Base-by-base conservation (phyloP, 2,113 vertebrate genomes). In the Macaca mulatta region DNA sequence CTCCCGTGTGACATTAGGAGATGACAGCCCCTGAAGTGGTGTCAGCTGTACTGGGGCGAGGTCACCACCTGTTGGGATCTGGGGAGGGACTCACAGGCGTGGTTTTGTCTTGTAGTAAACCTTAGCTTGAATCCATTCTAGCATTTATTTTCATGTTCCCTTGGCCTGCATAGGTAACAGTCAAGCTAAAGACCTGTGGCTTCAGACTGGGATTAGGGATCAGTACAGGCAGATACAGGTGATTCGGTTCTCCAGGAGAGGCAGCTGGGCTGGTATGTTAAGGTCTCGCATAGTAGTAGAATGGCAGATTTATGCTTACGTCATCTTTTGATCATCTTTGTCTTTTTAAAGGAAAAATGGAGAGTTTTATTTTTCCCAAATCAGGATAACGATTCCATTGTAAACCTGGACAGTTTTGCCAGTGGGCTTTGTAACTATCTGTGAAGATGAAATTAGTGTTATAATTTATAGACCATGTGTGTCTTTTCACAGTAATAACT, bases 351-450 rank as follows among this genome's bases (percentile, higher is more conserved):
- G 72, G 72, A 87, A 52, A 52, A n/a, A 8, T 32, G 8, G 9
- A 30, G 43, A 59, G 9, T 38, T 48, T 89, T 22, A 8, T 30
- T 69, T 5, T 81, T 77, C 74, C 43, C 32, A 43, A 10, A 55
- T 8, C 4, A 3, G 17, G 64, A 84, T 22, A n/a, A 2, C 8
- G 48, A 0, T 55, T 61, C 13, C 12, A 0, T 1, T 67, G 69
- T 64, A 25, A 14, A 83, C 25, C 50, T 4, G 30, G 75, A 23
- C 69, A 1, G 1, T 22, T 18, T 59, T 18, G 59, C 48, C 72
- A 4, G 25, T 13, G 59, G 50, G 13, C 55, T 0, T 32, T 23
- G 9, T 7, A 2, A 50, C 52, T 22, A 0, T 88, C n/a, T 30
- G 50, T 20, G 27, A 22, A 55, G 45, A 8, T 38, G 43, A 14